Conservation (phyloP, 2,797 vertebrate genomes). For the Mus caroli region DNA sequence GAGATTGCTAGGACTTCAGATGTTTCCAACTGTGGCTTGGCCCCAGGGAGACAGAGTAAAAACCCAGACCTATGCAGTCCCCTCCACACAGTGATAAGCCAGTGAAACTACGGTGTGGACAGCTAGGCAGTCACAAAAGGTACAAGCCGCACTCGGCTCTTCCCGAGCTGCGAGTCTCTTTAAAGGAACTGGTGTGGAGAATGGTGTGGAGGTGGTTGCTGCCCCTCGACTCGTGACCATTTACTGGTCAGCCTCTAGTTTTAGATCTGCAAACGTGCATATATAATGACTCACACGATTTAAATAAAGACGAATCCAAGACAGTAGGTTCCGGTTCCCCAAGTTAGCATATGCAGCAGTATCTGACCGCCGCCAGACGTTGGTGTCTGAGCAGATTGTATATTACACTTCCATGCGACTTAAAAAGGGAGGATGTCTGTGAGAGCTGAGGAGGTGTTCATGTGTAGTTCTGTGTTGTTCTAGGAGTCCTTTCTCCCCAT, state of each 20-base stretch:
- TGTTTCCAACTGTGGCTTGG: not conserved
- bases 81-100: not conserved
- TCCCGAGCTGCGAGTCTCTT: not conserved
- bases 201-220: not conserved
- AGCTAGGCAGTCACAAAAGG: fast-evolving
- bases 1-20: not conserved
- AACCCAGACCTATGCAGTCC: not conserved
- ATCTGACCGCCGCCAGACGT: not conserved
- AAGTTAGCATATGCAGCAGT: not conserved
- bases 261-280: not conserved
- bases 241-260: not conserved
- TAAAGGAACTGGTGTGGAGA: not conserved
- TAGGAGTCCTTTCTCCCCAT: not conserved
- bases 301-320: not conserved
- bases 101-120: not conserved
- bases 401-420: not conserved
- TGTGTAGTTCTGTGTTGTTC: not conserved
- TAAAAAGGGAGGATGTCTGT: not conserved
- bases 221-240: not conserved
- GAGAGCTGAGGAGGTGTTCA: fast-evolving
- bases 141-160: not conserved
- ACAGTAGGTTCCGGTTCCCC: not conserved
- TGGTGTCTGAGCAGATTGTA: not conserved
- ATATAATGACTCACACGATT: not conserved
- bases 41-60: not conserved